Evolutionary conservation across 1,140 invertebrate genomes (phyloP), one percentile per base, ranked within the genome.

Genomic region (Cyclina sinensis): DNA sequence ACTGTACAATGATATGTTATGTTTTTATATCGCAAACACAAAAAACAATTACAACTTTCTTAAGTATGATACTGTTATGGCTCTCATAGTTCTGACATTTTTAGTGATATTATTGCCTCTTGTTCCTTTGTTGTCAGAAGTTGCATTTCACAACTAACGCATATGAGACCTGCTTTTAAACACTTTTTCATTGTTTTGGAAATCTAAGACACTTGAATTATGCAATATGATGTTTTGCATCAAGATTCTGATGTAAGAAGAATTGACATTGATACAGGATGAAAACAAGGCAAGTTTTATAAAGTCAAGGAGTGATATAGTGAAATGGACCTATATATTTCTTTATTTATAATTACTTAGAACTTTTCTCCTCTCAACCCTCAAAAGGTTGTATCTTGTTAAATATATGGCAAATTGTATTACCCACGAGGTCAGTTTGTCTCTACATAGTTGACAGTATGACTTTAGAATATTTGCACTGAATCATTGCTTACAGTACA

Each of bases 141-240:
- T 62, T 27, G n/a, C 18, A 35, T 70, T 27, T 37, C 65, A 27
- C 21, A 70, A 70, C 4, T 70, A 18, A 70, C 37, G 65, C 65
- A 70, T 37, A 70, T 37, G 14, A 70, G 32, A 32, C 21, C 24
- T 37, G 11, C 24, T 32, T 70, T 27, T 70, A 37, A 65, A 21
- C 37, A 70, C 16, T 16, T 37, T 70, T 24, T 24, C 9, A 37
- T 70, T 30, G 35, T 70, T 32, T 0, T 11, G 16, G 65, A 70
- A 70, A 70, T 39, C 32, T 4, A 70, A 70, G 65, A 70, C 65
- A 35, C 18, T 16, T 70, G 18, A 70, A 37, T 70, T 39, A 37
- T 32, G 65, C 16, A 70, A 18, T 70, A 39, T 70, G 65, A 37
- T 30, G 32, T 16, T 70, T 39, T 4, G 3, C 14, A 1, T 37